These are phyloP conservation scores for Echeneis naucrates DNA, from an alignment of 2,797 vertebrate genomes.

Conservation along the genomic window DNA sequence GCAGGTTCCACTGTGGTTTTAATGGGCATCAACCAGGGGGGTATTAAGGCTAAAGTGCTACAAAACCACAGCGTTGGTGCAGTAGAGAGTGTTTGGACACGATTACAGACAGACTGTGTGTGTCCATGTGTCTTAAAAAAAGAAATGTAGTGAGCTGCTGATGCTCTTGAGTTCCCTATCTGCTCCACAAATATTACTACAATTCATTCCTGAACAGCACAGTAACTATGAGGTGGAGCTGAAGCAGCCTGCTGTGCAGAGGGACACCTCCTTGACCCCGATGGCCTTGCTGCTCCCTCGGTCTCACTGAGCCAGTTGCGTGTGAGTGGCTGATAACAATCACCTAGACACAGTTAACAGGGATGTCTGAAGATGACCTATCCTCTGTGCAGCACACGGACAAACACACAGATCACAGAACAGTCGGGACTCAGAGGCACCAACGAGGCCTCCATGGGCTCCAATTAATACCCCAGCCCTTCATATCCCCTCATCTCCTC, in stretches of 20 bases:
- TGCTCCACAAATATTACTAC: not conserved
- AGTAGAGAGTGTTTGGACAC: slow-evolving; percentile 20
- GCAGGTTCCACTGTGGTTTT: slow-evolving; percentile 64
- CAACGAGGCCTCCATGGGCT: slow-evolving; percentile 75
- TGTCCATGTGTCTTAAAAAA: slow-evolving; percentile 25
- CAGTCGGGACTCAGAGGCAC: slow-evolving; percentile 81
- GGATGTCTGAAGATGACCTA: slow-evolving; percentile 63
- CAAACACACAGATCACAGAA: slow-evolving; percentile 40
- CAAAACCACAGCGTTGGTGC: slow-evolving; percentile 62
- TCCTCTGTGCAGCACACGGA: slow-evolving; percentile 33
- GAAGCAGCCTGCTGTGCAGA: not conserved
- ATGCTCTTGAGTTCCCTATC: slow-evolving; percentile 9
- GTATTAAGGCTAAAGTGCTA: slow-evolving; percentile 68
- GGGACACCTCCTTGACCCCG: slow-evolving; percentile 21
- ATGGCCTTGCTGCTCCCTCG: slow-evolving; percentile 14
- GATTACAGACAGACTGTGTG: slow-evolving; percentile 26
- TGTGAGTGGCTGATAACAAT: slow-evolving; percentile 56
- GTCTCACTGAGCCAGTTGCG: slow-evolving; percentile 32
- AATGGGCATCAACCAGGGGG: slow-evolving; percentile 71
- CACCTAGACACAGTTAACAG: slow-evolving; percentile 48
- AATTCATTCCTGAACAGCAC: not conserved
- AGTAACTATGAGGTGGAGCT: not conserved
- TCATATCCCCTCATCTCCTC: slow-evolving; percentile 80
- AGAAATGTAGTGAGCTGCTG: slow-evolving; percentile 16
- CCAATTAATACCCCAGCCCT: slow-evolving; percentile 80